These are phyloP conservation scores for Polylopha cassiicola DNA, from an alignment of 2,888 invertebrate species.

Conservation along the genomic window DNA sequence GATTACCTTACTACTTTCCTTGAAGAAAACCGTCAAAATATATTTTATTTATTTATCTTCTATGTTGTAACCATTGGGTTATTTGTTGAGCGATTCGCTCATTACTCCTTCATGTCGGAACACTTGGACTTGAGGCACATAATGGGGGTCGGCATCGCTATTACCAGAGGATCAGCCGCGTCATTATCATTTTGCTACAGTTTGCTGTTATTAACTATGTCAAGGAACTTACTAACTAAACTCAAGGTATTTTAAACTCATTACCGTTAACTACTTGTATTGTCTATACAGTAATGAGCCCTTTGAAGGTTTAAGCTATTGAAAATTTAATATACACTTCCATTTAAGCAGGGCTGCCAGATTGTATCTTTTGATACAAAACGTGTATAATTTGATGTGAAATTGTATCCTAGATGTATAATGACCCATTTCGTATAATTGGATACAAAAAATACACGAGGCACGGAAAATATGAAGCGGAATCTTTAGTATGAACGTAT, in stretches of 20 bases:
- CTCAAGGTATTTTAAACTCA: conserved; percentile 86
- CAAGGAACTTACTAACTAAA: conserved; percentile 92
- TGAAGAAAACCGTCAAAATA: conserved; percentile 97
- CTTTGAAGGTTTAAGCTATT: too few relatives aligned
- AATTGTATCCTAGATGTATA: too few relatives aligned
- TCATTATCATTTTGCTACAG: conserved; percentile 96
- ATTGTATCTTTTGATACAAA: too few relatives aligned
- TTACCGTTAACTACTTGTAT: too few relatives aligned
- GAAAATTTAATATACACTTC: too few relatives aligned
- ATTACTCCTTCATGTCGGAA: conserved; percentile 97
- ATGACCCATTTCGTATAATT: too few relatives aligned
- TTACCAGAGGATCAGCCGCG: conserved; percentile 95
- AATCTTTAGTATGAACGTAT: too few relatives aligned
- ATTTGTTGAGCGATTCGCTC: conserved; percentile 96
- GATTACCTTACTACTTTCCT: conserved; percentile 92
- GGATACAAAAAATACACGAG: too few relatives aligned
- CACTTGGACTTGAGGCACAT: conserved; percentile 96
- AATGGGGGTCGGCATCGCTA: conserved; percentile 98
- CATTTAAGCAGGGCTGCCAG: too few relatives aligned
- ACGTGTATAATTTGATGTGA: too few relatives aligned
- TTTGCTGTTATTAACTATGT: conserved; percentile 93
- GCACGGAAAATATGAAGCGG: too few relatives aligned
- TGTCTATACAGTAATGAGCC: too few relatives aligned
- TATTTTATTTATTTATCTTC: conserved; percentile 95
- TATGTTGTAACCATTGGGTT: conserved; percentile 95